Base-by-base conservation (phyloP, 2,888 invertebrate species). In the Zootermopsis nevadensis region DNA sequence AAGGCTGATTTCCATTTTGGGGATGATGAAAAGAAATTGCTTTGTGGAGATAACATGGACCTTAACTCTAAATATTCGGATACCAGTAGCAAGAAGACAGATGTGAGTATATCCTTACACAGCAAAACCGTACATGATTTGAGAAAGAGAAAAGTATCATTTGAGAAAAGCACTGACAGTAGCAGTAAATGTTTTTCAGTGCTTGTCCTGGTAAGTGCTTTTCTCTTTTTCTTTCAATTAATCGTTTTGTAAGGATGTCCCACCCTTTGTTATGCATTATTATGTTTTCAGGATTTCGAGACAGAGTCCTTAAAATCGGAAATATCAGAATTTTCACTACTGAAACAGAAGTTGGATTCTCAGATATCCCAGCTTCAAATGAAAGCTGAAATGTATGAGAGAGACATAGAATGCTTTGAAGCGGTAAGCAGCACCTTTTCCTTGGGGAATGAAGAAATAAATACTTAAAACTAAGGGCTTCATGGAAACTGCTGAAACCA, bases 221-320 rank as follows among this genome's bases (percentile, higher is more conserved):
- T 1, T 42, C 42, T 12, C 1, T 42, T 48, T 48, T 48, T 48
- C 48, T 48, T 48, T 15, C 3, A 19, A 48, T 19, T 48, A 48
- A 15, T 10, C 4, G 19, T 48, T 48, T 48, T 48, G 19, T 48
- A 48, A 48, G 15, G 15, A 42, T 42, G 19, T 48, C 12, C 19
- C 15, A 48, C 48, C 48, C 19, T 48, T 19, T 48, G 19, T 48
- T 48, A 1, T 48, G 19, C 19, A 48, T 19, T 48, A 19, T 15
- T 19, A 48, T 60, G 27, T 60, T 81, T 81, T 10, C 81, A 81
- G 81, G 72, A 81, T 31, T 72, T 8, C 10, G 72, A 69, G 31
- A 72, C 66, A n/a, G 35, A 27, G 27, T 67, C 80, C 6, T 19
- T 33, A 15, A 67, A 27, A 30, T 66, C 80, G 7, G 79, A 79